A percentile compares a stretch with the other conserved stretches of the same genome.
Evolutionary conservation across 1,140 invertebrate species (phyloP).

Genomic region (Lepidurus arcticus): DNA sequence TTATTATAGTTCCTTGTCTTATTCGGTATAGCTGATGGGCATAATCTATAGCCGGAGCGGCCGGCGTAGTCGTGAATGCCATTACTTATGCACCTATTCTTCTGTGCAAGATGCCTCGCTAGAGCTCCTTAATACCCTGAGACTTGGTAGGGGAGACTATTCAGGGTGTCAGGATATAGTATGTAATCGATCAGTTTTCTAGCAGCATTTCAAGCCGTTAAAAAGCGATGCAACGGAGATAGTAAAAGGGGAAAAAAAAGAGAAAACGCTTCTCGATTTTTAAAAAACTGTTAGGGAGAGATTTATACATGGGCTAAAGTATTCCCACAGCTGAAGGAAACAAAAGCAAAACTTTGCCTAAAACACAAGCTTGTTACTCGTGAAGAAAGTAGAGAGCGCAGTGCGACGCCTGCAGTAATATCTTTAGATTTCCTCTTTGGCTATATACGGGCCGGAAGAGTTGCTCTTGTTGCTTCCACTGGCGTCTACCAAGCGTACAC

Average conservation of each 20-base stretch:
- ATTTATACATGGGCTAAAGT: constrained; percentile 3
- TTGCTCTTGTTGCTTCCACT: background rate
- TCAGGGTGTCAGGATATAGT: background rate
- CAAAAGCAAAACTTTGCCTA: too few relatives aligned
- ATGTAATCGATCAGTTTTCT: background rate
- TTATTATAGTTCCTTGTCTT: background rate
- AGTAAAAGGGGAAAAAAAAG: background rate
- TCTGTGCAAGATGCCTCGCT: background rate
- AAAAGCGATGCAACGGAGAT: background rate
- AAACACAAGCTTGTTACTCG: constrained; percentile 11
- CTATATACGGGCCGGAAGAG: background rate
- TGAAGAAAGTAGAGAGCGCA: background rate
- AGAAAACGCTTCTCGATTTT: background rate
- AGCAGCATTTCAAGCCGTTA: background rate
- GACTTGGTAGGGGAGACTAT: background rate
- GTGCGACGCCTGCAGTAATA: constrained; percentile 14
- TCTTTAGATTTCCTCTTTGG: constrained; percentile 4
- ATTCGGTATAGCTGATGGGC: background rate
- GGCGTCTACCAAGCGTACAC: background rate
- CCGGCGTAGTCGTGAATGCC: background rate
- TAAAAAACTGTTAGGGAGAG: background rate
- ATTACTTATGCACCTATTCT: background rate
- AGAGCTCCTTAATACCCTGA: constrained; percentile 1
- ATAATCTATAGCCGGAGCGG: background rate
- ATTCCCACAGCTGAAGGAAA: background rate